These are phyloP conservation scores for Fundulus diaphanus DNA, from an alignment of 2,797 vertebrate species.

Conservation along the genomic window DNA sequence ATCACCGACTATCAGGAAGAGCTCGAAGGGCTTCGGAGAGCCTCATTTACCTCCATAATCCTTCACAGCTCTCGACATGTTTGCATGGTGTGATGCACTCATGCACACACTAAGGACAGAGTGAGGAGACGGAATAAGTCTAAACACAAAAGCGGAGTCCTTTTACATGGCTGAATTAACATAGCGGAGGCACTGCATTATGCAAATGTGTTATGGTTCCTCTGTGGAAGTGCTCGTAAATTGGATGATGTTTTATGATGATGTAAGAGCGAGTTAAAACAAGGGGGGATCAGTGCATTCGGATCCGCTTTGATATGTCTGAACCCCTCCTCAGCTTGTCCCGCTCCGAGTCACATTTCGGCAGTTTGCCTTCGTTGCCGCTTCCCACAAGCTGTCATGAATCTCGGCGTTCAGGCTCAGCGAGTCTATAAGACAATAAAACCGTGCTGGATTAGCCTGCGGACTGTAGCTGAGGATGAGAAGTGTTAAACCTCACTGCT, in stretches of 20 bases:
- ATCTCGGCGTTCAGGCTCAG: slow-evolving; percentile 28
- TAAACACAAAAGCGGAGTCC: slow-evolving; percentile 41
- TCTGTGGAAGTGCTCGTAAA: slow-evolving; percentile 70
- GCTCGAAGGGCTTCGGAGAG: slow-evolving; percentile 65
- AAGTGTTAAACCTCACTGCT: slow-evolving; percentile 55
- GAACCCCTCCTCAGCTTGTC: slow-evolving; percentile 30
- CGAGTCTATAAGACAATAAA: slow-evolving; percentile 58
- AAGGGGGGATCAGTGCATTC: slow-evolving; percentile 62
- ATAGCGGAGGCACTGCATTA: slow-evolving; percentile 77
- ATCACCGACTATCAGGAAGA: slow-evolving; percentile 42
- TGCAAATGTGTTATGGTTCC: slow-evolving; percentile 74
- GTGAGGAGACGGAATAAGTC: slow-evolving; percentile 38
- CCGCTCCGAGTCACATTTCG: slow-evolving; percentile 27
- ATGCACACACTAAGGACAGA: slow-evolving; percentile 43
- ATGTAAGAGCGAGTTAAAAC: slow-evolving; percentile 74
- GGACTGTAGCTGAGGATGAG: slow-evolving; percentile 45
- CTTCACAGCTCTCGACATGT: slow-evolving; percentile 48
- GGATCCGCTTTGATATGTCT: slow-evolving; percentile 62
- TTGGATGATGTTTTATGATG: slow-evolving; percentile 78
- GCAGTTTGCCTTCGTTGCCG: slow-evolving; percentile 13
- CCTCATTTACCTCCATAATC: slow-evolving; percentile 71
- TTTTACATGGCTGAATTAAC: slow-evolving; percentile 61
- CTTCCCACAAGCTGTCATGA: slow-evolving; percentile 47
- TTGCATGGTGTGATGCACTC: slow-evolving; percentile 48
- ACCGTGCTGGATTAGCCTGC: slow-evolving; percentile 52